Evolutionary conservation across 2,888 invertebrate genomes (phyloP).

Genomic region (Coecobrya sp.): DNA sequence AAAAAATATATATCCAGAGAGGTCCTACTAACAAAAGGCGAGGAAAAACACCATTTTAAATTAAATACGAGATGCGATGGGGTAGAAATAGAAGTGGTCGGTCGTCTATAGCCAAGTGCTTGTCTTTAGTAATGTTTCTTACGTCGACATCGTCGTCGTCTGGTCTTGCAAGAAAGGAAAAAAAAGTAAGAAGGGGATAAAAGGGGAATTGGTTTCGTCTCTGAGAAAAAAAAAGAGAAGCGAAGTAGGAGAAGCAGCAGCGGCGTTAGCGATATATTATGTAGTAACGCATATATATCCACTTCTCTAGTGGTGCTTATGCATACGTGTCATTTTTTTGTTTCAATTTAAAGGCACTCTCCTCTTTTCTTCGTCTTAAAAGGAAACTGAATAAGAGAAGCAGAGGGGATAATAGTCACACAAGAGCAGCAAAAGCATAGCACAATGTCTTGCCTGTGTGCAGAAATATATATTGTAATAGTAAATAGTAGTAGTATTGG

Average conservation of each 20-base stretch:
- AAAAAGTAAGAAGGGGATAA: background rate
- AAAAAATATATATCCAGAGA: background rate
- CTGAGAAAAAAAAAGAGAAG: background rate
- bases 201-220: conserved; percentile 5
- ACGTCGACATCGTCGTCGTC: background rate
- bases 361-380: conserved; percentile 32
- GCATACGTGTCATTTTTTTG: conserved; percentile 75
- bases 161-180: background rate
- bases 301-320: conserved; percentile 16
- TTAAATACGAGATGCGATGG: background rate
- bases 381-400: conserved; percentile 36
- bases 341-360: conserved; percentile 40
- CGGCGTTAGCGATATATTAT: background rate
- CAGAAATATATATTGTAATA: background rate
- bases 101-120: background rate
- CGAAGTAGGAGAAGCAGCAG: background rate
- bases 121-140: background rate
- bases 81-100: background rate
- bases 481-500: background rate
- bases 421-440: background rate
- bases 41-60: conserved; percentile 30
- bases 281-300: background rate
- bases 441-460: too few species aligned
- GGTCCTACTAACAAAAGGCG: background rate
- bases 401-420: background rate